Conservation (phyloP, 2,797 vertebrate species). For the Carapus acus region DNA sequence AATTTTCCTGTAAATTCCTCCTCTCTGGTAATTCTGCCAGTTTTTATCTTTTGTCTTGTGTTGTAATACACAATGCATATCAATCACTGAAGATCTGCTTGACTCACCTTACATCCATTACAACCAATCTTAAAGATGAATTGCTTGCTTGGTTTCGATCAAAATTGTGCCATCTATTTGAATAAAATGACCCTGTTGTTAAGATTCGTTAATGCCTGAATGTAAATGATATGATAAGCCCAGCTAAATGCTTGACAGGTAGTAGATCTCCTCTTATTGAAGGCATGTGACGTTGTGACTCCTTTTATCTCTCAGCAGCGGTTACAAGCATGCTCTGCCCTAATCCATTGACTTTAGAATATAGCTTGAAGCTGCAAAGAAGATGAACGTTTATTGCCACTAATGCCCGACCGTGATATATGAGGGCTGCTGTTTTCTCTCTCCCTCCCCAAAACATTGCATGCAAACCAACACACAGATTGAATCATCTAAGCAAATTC, state of each 20-base stretch:
- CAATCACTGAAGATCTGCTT: too few species aligned
- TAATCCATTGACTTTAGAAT: constrained; percentile 76
- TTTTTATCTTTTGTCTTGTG: too few species aligned
- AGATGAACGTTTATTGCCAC: constrained; percentile 83
- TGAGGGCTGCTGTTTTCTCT: constrained; percentile 38
- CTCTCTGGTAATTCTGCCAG: too few species aligned
- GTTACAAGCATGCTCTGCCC: constrained; percentile 67
- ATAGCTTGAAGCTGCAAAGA: constrained; percentile 73
- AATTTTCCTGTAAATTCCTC: too few species aligned
- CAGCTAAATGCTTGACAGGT: constrained; percentile 50
- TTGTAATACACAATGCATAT: too few species aligned
- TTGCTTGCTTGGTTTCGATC: too few species aligned
- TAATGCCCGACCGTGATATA: constrained; percentile 83
- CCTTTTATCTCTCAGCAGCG: constrained; percentile 63
- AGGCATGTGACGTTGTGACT: constrained; percentile 60
- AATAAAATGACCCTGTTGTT: constrained; percentile 30
- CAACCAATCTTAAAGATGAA: too few species aligned
- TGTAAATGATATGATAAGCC: constrained; percentile 50
- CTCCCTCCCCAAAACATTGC: constrained; percentile 50
- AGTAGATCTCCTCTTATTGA: constrained; percentile 61
- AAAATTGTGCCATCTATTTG: constrained; percentile 5
- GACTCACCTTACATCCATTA: too few species aligned
- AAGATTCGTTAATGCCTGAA: constrained; percentile 17
- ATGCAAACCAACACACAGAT: constrained; percentile 55
- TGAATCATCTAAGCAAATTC: constrained; percentile 56